Conservation (phyloP, 2,113 vertebrate species). For the Apteryx mantelli region DNA sequence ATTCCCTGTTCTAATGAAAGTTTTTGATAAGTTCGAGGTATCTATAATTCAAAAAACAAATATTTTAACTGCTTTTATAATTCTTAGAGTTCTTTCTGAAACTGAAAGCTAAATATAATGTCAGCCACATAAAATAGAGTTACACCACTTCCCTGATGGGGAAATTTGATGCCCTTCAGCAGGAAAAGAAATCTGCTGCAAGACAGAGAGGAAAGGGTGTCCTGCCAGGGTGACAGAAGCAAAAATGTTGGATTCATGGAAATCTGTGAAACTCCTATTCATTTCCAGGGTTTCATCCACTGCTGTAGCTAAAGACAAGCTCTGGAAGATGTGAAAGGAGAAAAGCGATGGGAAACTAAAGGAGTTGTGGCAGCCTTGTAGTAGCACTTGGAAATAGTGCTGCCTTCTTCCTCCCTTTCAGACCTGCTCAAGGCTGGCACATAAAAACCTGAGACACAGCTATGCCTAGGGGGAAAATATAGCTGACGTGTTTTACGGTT, state of each 20-base stretch:
- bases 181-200: background rate
- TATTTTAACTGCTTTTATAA: background rate
- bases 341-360: fast-evolving
- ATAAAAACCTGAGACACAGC: background rate
- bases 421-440: background rate
- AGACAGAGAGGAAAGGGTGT: background rate
- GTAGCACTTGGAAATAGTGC: background rate
- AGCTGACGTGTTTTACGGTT: background rate
- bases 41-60: background rate
- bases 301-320: background rate
- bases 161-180: background rate
- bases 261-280: background rate
- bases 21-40: background rate
- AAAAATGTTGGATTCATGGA: background rate
- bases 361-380: background rate
- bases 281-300: background rate
- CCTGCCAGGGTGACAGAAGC: background rate
- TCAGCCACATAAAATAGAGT: background rate
- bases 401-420: background rate
- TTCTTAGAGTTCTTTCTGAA: background rate
- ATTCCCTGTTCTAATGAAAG: background rate
- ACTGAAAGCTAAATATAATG: background rate
- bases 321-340: background rate
- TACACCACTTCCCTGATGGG: background rate
- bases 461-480: background rate